Base-by-base conservation (phyloP, 1,140 invertebrate genomes). In the Drosophila pseudoananassae region DNA sequence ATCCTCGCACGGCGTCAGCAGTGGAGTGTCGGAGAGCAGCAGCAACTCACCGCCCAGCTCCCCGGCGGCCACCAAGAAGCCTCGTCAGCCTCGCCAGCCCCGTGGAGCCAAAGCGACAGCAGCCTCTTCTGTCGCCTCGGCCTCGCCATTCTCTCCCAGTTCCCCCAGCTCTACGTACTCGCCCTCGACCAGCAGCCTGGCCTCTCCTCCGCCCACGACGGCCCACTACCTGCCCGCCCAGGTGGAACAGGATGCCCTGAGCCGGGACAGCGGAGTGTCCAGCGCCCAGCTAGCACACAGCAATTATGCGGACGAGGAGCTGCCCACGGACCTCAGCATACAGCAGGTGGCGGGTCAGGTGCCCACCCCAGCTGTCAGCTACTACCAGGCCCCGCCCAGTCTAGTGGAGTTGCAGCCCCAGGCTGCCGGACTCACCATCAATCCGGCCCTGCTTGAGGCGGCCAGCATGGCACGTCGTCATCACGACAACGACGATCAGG, bases 381-480 rank as follows among this genome's bases (percentile, higher is more conserved):
- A 65, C 55, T 56, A 65, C 61, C 59, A 58, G 33, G 45, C 63
- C 47, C 58, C 63, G 7, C 43, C 43, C 3, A 65, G 40, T 29
- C 55, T 65, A 1, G 7, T 83, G 17, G 69, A 81, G 31, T 46
- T 70, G 8, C 71, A 78, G 27, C 38, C 29, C 0, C 47, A 50
- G 6, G 36, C 45, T 17, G 10, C 52, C 43, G 88, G 72, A 25
- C 63, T 74, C 3, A 85, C 88, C 5, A 91, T 93, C 12, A 93
- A 93, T 78, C 93, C 93, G 2, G 93, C 93, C 0, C 75, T 93
- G 12, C 78, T 94, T 0, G 93, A 93, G 7, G 92, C 92, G 0
- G 93, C 92, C 3, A 92, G 92, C 0, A 91, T 92, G 45, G 88
- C 90, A 1, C 80, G 89, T 5, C 65, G 78, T 15, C 60, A 78